Evolutionary conservation across 2,888 invertebrate species (phyloP).

Genomic region (Octonoba sinensis): DNA sequence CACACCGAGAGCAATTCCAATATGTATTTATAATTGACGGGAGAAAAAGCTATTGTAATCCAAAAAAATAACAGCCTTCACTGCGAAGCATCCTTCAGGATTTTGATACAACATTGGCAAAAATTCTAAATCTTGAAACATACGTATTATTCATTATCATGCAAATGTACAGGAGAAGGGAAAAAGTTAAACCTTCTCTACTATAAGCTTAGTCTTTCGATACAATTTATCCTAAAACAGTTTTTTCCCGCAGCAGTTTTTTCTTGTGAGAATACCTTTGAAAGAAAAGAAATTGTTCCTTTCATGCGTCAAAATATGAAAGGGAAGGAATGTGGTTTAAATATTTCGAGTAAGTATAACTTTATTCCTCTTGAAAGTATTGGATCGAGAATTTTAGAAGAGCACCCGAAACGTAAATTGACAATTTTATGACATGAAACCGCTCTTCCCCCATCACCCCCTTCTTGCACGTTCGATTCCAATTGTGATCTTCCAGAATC

Average conservation of each 20-base stretch:
- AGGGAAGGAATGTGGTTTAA: constrained; percentile 12
- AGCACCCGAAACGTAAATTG: constrained; percentile 3
- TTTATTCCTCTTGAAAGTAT: background rate
- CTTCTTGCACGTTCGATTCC: too few species aligned
- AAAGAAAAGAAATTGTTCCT: background rate
- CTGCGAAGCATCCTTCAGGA: constrained; percentile 4
- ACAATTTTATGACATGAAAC: background rate
- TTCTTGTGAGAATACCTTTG: background rate
- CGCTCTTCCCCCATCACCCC: background rate
- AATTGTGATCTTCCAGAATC: too few species aligned
- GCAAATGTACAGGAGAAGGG: constrained; percentile 24
- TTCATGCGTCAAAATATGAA: constrained; percentile 5
- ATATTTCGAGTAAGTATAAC: constrained; percentile 2
- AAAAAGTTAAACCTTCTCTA: constrained; percentile 24
- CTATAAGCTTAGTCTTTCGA: background rate
- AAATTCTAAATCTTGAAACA: constrained; percentile 29
- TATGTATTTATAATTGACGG: constrained; percentile 5
- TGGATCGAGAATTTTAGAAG: constrained; percentile 6
- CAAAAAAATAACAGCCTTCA: constrained; percentile 2
- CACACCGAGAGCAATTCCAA: constrained; percentile 18
- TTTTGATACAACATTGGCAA: constrained; percentile 28
- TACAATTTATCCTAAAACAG: background rate
- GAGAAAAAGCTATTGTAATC: constrained; percentile 9
- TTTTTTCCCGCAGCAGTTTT: background rate
- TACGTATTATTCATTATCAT: constrained; percentile 40